Evolutionary conservation across 2,888 invertebrate species (phyloP), one percentile per base, ranked within the genome.

Genomic region (Epirrhoe alternata): DNA sequence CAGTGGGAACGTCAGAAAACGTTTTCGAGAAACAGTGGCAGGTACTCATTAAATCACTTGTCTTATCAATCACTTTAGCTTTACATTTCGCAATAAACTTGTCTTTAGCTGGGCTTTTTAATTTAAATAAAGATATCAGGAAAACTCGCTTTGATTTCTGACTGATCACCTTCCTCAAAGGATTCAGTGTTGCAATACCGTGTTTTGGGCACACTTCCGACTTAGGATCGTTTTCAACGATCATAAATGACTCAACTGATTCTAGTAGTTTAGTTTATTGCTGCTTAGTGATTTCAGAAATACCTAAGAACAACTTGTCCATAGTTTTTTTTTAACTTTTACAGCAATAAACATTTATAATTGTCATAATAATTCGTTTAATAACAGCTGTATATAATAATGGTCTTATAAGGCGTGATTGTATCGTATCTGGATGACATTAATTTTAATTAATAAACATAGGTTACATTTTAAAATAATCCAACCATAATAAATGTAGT

Each of bases 371-470:
- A 35, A 35, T 54, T 38, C 16, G 55, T 61, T 53, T 71, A 66
- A 73, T 72, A 69, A 51, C 63, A 42, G 47, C 53, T 66, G 66
- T 68, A 66, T 65, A 61, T 61, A 68, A 66, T 61, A 71, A 74
- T 75, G 64, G 68, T 42, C 59, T 12, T 50, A 64, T 24, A 69
- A 52, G 69, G 61, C 58, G 59, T 70, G 47, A 70, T 68, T 64
- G 62, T 63, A 66, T 66, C 64, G 57, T 45, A 63, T 47, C 52
- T 63, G 57, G 52, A 52, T 57, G 63, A 57, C 52, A 57, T 57
- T n/a, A n/a, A 57, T 52, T 14, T 35, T 35, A 52, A 52, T 52
- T 57, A 17, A n/a, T n/a, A n/a, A n/a, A n/a, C n/a, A n/a, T n/a
- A n/a, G n/a, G n/a, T n/a, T n/a, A n/a, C n/a, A n/a, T n/a, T n/a